Conservation (phyloP, 2,113 vertebrate species). For the Phalacrocorax brasilianus region DNA sequence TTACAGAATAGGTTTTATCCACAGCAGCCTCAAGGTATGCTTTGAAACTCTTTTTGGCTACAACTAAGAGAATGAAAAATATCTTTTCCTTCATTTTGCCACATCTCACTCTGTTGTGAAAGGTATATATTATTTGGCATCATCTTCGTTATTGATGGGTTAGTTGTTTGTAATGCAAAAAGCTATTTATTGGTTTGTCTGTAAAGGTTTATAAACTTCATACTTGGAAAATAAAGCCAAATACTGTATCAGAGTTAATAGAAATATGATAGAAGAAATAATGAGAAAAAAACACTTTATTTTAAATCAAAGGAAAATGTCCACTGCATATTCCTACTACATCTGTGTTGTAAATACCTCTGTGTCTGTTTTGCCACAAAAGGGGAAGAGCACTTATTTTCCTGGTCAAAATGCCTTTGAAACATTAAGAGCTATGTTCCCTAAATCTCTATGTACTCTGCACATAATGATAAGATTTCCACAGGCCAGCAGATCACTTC, state of each 20-base stretch:
- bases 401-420: not conserved
- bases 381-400: not conserved
- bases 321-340: not conserved
- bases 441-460: not conserved
- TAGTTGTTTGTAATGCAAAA: not conserved
- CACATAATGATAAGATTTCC: not conserved
- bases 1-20: slow-evolving; percentile 25
- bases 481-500: not conserved
- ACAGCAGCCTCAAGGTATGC: not conserved
- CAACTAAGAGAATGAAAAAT: not conserved
- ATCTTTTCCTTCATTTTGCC: not conserved
- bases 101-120: not conserved
- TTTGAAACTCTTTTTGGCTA: not conserved
- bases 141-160: not conserved
- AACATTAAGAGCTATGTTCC: not conserved
- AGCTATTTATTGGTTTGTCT: not conserved
- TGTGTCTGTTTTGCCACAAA: not conserved
- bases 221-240: not conserved
- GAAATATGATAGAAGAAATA: not conserved
- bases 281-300: accelerated
- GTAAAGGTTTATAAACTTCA: not conserved
- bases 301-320: not conserved
- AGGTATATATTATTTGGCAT: not conserved
- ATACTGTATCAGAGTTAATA: not conserved
- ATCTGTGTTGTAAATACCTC: not conserved